phyloP scores from a whole-genome alignment of 1,140 invertebrate genomes.

The Globodera rostochiensis region DNA sequence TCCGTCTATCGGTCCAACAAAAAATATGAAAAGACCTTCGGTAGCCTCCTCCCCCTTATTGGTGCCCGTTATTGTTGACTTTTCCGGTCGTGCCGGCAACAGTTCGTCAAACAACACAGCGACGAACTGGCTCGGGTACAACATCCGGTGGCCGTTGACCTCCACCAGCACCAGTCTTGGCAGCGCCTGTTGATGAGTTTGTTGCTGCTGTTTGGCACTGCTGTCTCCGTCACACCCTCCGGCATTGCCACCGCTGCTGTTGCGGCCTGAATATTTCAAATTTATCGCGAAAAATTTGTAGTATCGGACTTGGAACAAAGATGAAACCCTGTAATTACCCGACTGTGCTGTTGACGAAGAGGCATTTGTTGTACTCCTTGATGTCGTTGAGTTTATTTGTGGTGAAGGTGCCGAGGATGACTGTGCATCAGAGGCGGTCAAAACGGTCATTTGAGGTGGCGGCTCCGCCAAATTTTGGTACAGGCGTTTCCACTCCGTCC shows the following conservation, averaged over 20 bases:
- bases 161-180: constrained; percentile 49
- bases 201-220: background rate
- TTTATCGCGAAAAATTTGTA: background rate
- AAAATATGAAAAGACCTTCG: too few relatives aligned
- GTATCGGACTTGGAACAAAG: background rate
- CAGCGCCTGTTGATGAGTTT: constrained; percentile 12
- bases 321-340: too few relatives aligned
- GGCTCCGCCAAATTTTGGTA: constrained; percentile 4
- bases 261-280: background rate
- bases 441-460: background rate
- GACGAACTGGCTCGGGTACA: constrained; percentile 47
- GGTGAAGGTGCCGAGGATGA: background rate
- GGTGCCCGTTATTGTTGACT: background rate
- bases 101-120: constrained; percentile 42
- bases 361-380: background rate
- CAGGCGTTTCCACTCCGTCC: constrained; percentile 41
- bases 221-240: background rate
- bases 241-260: background rate
- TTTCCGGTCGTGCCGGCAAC: background rate
- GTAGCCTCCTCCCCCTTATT: constrained; percentile 10
- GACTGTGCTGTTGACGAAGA: background rate
- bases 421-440: background rate
- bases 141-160: constrained; percentile 43
- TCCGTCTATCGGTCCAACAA: background rate
- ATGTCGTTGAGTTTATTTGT: constrained; percentile 2